Base-by-base conservation (phyloP, 2,113 vertebrate genomes). In the Hydrolagus affinis region DNA sequence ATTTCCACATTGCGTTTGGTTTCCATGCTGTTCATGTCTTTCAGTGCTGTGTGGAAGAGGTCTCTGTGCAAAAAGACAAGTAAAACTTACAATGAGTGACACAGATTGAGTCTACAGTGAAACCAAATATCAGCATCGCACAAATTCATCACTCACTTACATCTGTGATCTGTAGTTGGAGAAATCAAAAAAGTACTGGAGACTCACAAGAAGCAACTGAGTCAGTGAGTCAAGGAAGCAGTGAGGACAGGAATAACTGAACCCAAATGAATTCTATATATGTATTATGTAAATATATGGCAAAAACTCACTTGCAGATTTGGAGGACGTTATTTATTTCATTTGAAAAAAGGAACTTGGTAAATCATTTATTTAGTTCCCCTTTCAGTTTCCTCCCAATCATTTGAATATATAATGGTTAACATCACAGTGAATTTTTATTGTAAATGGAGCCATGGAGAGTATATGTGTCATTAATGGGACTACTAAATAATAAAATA, bases 21-120 rank as follows among this genome's bases (percentile, higher is more conserved):
- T 83, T 83, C 32, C 28, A 83, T 28, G 64, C 66, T 64, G 30
- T 83, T 83, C 78, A 64, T 83, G 8, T 83, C 77, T 66, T n/a
- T 83, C 23, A 66, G 3, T 62, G 60, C 30, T 57, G 60, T 62
- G 60, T 83, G 57, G 77, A 83, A 30, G 56, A n/a, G n/a, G n/a
- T 83, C 59, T 66, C 30, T 66, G 60, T 11, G 66, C 77, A 62
- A 80, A 80, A 17, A 59, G 64, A 80, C 0, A 57, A 60, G 17
- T 57, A 83, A 28, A 60, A 60, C 19, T 83, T 30, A 23, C 15
- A 15, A 6, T 8, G 59, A 30, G 23, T 60, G 17, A 30, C 77
- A 28, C 23, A 83, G n/a, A 66, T 64, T 30, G 59, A 25, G 8
- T 14, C 57, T 12, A 4, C 23, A 83, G 2, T 83, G 15, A 15